Evolutionary conservation across 2,797 vertebrate species (phyloP), one percentile per base, ranked within the genome.

Genomic region (Orestias chungarensis): DNA sequence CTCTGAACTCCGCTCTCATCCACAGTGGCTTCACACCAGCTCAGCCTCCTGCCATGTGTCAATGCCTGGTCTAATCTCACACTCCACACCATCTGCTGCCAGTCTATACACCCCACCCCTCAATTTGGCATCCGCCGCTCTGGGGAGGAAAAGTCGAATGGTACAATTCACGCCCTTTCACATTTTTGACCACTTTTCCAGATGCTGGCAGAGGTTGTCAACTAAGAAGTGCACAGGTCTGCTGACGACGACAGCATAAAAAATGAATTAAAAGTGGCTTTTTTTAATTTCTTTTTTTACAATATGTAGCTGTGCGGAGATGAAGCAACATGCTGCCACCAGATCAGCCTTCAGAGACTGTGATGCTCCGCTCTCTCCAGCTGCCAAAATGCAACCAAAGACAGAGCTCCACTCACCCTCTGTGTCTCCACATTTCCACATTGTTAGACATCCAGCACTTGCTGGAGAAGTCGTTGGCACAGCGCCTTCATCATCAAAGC

Each of bases 41-140:
- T 17, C 79, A 73, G 82, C 80, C 82, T 82, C 85, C 90, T 75
- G 84, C 84, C 86, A 89, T 81, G 84, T 87, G 83, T 80, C 87
- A 82, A 25, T 78, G 87, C 85, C 85, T 49, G 83, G 84, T 82
- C 87, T 86, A 76, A 85, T 90, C 86, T 88, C 86, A 86, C 88
- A 85, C 85, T 84, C 85, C 68, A 76, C 87, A 79, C 91, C 92
- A 93, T 90, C 89, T 93, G 91, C 85, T 67, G 64, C 64, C 78
- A 78, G 78, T 57, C 46, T 61, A 52, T 6, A 29, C 61, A 57
- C 68, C 46, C 3, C 54, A 9, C 64, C 33, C 61, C 64, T 74
- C 71, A 80, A 82, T 86, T 86, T 92, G 89, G 85, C 88, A 81
- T 68, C 57, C 62, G 43, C 52, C 25, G 44, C 87, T 83, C 85